Base-by-base conservation (phyloP, 2,113 vertebrate genomes). In the Hymenochirus boettgeri region DNA sequence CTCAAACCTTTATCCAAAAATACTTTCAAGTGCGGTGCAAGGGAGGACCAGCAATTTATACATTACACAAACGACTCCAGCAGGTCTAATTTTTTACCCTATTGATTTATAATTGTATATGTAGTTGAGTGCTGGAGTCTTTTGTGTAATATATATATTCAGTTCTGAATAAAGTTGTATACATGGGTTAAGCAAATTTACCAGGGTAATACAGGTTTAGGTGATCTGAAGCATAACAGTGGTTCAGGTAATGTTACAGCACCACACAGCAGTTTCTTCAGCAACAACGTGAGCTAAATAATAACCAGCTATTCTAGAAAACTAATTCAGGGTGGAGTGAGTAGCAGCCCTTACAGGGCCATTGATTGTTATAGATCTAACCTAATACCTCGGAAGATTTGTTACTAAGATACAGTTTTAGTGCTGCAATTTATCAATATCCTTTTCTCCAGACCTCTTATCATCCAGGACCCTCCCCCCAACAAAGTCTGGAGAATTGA, bases 341-440 rank as follows among this genome's bases (percentile, higher is more conserved):
- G 56, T n/a, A 57, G 31, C 56, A 58, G 8, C 46, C 58, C 55
- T 29, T 26, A 42, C 55, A 39, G 22, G 21, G n/a, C 11, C 37
- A 67, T 67, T 35, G 59, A 67, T 67, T 27, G 42, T 12, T 60
- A 46, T 53, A 35, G 57, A 60, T 67, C 46, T 60, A 31, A 23
- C 9, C 8, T 33, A 53, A 53, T 60, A 35, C 57, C 31, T 45
- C n/a, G 46, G 47, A 23, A 45, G 48, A 53, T 45, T 29, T 58
- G 33, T 42, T 53, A 67, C 47, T 26, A 42, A 17, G 47, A 19
- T 58, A 27, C 56, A 53, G 56, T 60, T 27, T 19, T 52, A 59
- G 33, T 26, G 23, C 48, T 60, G 47, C 12, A 45, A 59, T 50
- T 22, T 19, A 66, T 19, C 4, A 18, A 25, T 27, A 24, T 52